Conservation (phyloP, 2,797 vertebrate genomes). For the Schizopygopsis pylzovi region DNA sequence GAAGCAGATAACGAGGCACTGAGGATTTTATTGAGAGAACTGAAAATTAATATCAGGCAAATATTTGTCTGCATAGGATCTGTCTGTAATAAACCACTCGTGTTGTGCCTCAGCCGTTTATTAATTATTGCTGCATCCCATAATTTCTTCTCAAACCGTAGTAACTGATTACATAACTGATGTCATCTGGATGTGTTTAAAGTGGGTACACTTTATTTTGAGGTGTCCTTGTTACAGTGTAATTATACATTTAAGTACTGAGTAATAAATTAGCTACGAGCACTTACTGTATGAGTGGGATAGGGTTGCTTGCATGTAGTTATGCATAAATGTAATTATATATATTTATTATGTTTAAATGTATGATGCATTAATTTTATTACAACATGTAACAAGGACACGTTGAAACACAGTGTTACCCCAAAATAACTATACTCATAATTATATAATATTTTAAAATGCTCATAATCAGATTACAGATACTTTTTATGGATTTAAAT, state of each 20-base stretch:
- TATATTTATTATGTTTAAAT: not conserved
- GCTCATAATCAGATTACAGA: not conserved
- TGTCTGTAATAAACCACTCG: not conserved
- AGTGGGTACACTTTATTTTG: too few species aligned
- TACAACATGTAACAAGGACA: not conserved
- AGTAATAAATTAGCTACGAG: too few species aligned
- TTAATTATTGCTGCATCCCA: not conserved
- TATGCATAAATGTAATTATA: not conserved
- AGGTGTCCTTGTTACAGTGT: too few species aligned
- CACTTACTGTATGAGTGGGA: not conserved
- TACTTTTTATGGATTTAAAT: not conserved
- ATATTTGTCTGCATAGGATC: not conserved
- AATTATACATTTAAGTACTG: too few species aligned
- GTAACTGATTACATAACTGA: too few species aligned
- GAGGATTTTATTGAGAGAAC: not conserved
- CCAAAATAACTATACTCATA: not conserved
- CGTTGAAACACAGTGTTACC: not conserved
- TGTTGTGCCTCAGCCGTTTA: not conserved
- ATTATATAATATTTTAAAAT: not conserved
- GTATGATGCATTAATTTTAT: not conserved
- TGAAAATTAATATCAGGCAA: not conserved
- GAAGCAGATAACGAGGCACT: not conserved
- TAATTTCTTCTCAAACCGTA: not conserved
- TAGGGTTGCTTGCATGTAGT: not conserved
- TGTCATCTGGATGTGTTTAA: too few species aligned